Evolutionary conservation across 2,888 invertebrate species (phyloP), one percentile per base, ranked within the genome.

Genomic region (Stramonita haemastoma): DNA sequence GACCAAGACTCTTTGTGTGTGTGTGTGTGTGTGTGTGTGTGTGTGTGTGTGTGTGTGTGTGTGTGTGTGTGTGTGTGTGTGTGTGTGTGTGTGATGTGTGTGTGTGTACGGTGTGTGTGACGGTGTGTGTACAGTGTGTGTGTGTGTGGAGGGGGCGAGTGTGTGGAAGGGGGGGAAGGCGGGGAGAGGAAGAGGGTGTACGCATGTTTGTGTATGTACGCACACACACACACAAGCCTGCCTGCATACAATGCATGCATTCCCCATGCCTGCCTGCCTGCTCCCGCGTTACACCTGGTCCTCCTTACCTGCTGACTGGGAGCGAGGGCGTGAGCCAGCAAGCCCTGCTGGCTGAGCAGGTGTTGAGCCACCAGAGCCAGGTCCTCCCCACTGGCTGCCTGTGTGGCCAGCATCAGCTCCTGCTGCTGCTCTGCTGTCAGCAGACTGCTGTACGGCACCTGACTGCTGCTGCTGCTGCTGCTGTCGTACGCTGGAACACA

Each of bases 351-450:
- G 5, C 56, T 70, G 85, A 89, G 66, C 22, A 87, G 79, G 32
- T 88, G 88, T 19, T 89, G 89, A 6, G 89, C 77, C n/a, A 73
- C 73, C 29, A 60, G 11, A 60, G 85, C 84, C 34, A 84, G 22
- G 29, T 89, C 89, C 19, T 15, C 32, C 13, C 85, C 89, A 8
- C 87, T 81, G 36, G 29, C 70, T 8, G 84, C 85, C 66, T 83
- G 89, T 2, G 70, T 32, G 73, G 70, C 84, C 77, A 89, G 70
- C 73, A 89, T 11, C 60, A 87, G 46, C n/a, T 85, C 85, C 36
- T 83, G 84, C 13, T 89, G 89, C 77, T 89, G 89, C 29, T 89
- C 89, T 17, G 89, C 70, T 5, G 89, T 89, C 73, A 89, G 70
- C 36, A 85, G 26, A 11, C 77, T 15, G 36, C 70, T 46, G 13